A percentile compares a stretch with the other conserved stretches of the same genome.
These are phyloP conservation scores for Nilaparvata lugens DNA, from an alignment of 1,140 invertebrate species.

Conservation along the genomic window DNA sequence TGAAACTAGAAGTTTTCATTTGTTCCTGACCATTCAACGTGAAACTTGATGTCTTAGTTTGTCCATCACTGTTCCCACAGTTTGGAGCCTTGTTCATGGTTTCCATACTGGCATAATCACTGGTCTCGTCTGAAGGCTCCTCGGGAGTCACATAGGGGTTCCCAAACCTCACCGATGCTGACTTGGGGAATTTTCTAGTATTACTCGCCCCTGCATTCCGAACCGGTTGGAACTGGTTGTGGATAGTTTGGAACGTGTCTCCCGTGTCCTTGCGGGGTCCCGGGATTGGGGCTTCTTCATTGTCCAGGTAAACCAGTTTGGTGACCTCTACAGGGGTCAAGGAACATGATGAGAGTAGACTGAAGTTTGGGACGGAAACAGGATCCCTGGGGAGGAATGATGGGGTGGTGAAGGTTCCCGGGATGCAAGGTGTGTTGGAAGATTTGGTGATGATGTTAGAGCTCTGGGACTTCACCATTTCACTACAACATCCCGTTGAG, in stretches of 20 bases:
- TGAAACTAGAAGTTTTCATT: conserved; percentile 22
- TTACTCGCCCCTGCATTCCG: neutral
- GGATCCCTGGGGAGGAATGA: conserved; percentile 51
- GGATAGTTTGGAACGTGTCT: conserved; percentile 27
- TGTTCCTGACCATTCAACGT: neutral
- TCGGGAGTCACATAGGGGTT: conserved; percentile 43
- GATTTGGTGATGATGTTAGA: conserved; percentile 43
- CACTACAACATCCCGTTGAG: conserved; percentile 20
- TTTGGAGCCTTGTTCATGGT: conserved; percentile 45
- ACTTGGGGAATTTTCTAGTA: conserved; percentile 39
- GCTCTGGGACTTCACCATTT: conserved; percentile 52
- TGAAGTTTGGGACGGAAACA: conserved; percentile 65
- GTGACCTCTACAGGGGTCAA: conserved; percentile 58
- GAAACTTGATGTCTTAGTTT: neutral
- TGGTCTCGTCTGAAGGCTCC: conserved; percentile 56
- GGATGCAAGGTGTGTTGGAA: conserved; percentile 20
- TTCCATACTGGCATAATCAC: conserved; percentile 67
- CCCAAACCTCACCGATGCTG: conserved; percentile 50
- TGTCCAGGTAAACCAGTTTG: conserved; percentile 58
- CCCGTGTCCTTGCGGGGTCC: conserved; percentile 16
- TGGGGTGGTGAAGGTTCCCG: neutral
- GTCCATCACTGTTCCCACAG: conserved; percentile 24
- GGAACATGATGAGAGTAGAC: conserved; percentile 31
- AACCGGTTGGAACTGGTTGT: conserved; percentile 29
- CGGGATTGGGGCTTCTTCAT: conserved; percentile 36